Conservation (phyloP, 2,797 vertebrate genomes). For the Poecilia gillii region DNA sequence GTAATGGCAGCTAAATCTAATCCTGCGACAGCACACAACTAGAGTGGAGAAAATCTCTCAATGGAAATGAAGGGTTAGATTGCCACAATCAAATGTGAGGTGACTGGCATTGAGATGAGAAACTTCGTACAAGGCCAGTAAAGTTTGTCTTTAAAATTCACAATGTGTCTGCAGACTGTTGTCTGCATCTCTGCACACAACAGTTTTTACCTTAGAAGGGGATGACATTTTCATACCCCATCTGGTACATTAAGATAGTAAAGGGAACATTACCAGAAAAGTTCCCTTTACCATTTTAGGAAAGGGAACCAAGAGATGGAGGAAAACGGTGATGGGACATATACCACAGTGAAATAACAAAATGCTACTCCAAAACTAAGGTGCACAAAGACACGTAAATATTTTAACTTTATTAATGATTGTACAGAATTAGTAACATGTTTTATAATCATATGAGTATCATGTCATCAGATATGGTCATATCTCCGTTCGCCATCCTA, state of each 20-base stretch:
- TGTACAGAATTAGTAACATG: not conserved
- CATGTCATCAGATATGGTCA: not conserved
- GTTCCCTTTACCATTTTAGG: too few species aligned
- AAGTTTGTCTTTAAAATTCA: constrained; percentile 7
- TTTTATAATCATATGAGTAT: not conserved
- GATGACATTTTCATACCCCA: not conserved
- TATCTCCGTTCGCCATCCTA: not conserved
- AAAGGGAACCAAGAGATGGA: not conserved
- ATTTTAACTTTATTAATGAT: not conserved
- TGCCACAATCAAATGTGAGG: constrained; percentile 64
- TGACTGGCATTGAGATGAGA: constrained; percentile 36
- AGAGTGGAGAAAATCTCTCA: constrained; percentile 68
- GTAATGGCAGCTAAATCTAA: constrained; percentile 70
- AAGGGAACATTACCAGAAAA: not conserved
- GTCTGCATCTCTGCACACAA: not conserved
- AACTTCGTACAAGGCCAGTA: constrained; percentile 4
- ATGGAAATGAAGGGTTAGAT: constrained; percentile 64
- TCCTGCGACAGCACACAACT: constrained; percentile 63
- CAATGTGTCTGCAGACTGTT: not conserved
- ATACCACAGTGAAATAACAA: not conserved
- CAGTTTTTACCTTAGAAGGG: not conserved
- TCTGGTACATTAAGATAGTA: not conserved
- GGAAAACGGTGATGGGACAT: not conserved
- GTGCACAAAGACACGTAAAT: not conserved
- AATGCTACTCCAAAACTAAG: not conserved